These are phyloP conservation scores for Tenthredo notha DNA, from an alignment of 2,888 invertebrate genomes.

Conservation along the genomic window DNA sequence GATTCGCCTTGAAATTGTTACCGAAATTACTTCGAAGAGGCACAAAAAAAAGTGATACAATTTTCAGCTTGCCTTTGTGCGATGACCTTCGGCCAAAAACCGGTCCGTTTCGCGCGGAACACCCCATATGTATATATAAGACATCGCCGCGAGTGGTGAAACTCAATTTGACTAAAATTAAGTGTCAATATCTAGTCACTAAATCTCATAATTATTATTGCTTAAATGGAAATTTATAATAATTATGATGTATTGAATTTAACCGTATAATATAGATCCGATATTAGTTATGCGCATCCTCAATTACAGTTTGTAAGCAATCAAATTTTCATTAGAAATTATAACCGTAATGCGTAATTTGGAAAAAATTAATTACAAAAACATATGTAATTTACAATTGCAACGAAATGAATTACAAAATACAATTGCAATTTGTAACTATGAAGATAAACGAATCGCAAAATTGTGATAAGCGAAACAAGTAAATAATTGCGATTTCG, in stretches of 20 bases:
- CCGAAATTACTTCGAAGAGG: no score
- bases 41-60: no score
- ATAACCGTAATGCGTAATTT: neutral
- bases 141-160: conserved; percentile 9
- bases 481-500: no score
- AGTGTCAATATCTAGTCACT: neutral
- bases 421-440: neutral
- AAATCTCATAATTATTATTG: neutral
- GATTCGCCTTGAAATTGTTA: no score
- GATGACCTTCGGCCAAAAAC: no score
- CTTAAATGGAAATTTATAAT: neutral
- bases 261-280: neutral
- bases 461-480: no score
- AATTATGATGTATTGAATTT: neutral
- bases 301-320: no score
- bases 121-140: neutral
- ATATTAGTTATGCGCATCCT: neutral
- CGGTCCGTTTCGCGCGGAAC: no score
- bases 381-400: neutral
- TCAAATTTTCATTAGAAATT: no score
- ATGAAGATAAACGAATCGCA: no score
- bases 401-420: neutral
- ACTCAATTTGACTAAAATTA: neutral
- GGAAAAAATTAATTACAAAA: neutral
- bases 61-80: no score